Evolutionary conservation across 1,140 invertebrate species (phyloP).

Genomic region (Polypedilum vanderplanki): DNA sequence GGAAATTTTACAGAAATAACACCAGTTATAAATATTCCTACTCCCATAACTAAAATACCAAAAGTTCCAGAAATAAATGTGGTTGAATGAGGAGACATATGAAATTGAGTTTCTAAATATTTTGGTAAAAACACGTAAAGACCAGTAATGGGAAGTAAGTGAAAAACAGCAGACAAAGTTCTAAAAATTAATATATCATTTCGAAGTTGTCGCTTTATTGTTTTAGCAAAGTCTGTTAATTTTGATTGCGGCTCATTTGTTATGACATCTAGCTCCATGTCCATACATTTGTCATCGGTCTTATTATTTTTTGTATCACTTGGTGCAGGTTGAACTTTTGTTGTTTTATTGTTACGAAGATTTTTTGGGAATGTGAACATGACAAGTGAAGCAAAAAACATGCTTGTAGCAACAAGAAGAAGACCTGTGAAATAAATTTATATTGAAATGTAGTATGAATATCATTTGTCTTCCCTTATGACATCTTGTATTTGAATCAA

Average conservation of each 20-base stretch:
- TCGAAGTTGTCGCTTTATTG: constrained; percentile 73
- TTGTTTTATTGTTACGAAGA: constrained; percentile 38
- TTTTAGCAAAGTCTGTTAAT: constrained; percentile 73
- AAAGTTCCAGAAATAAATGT: constrained; percentile 87
- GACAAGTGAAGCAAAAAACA: constrained; percentile 69
- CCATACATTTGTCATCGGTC: not conserved
- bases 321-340: constrained; percentile 19
- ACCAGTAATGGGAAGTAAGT: constrained; percentile 83
- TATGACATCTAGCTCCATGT: not conserved
- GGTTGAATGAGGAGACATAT: constrained; percentile 76
- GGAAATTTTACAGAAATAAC: constrained; percentile 75
- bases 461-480: too few relatives aligned
- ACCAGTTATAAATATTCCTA: constrained; percentile 80
- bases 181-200: constrained; percentile 87
- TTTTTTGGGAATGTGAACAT: constrained; percentile 85
- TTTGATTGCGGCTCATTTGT: not conserved
- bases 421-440: constrained; percentile 48
- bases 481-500: too few relatives aligned
- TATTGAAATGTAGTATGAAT: not conserved
- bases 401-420: constrained; percentile 68
- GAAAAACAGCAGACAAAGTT: constrained; percentile 80
- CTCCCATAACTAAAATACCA: constrained; percentile 86
- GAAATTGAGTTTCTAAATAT: constrained; percentile 87
- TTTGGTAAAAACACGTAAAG: constrained; percentile 90
- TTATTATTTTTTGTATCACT: not conserved